Evolutionary conservation across 2,888 invertebrate species (phyloP).

Genomic region (Autographa gamma): DNA sequence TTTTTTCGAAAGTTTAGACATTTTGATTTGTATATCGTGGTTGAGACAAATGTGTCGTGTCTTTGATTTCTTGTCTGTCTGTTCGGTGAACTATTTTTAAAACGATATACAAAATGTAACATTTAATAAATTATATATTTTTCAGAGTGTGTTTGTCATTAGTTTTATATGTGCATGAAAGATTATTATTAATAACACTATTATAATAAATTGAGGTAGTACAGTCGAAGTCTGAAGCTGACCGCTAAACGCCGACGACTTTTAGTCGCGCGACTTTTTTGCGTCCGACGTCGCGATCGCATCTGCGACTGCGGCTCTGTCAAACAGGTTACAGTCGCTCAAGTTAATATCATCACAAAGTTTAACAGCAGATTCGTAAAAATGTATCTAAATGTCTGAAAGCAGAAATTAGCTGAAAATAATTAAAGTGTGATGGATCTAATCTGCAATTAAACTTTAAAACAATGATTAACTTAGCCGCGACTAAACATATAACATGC

Average conservation of each 20-base stretch:
- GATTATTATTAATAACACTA: slow-evolving; percentile 76
- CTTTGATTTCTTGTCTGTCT: slow-evolving; percentile 64
- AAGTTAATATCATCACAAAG: slow-evolving; percentile 33
- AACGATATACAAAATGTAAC: slow-evolving; percentile 64
- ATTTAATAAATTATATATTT: slow-evolving; percentile 66
- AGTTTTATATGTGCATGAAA: slow-evolving; percentile 89
- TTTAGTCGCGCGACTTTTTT: slow-evolving; percentile 38
- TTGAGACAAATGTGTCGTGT: slow-evolving; percentile 63
- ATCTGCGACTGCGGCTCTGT: slow-evolving; percentile 48
- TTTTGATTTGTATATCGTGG: slow-evolving; percentile 59
- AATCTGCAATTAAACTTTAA: slow-evolving; percentile 57
- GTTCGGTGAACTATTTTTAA: slow-evolving; percentile 63
- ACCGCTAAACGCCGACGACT: slow-evolving; percentile 52
- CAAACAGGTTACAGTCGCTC: slow-evolving; percentile 41
- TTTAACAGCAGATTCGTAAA: slow-evolving; percentile 54
- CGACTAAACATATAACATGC: slow-evolving; percentile 29
- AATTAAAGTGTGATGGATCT: slow-evolving; percentile 32
- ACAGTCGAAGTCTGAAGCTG: slow-evolving; percentile 67
- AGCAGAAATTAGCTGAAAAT: slow-evolving; percentile 49
- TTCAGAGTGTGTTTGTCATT: slow-evolving; percentile 88
- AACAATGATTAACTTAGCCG: slow-evolving; percentile 26
- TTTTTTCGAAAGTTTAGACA: slow-evolving; percentile 52
- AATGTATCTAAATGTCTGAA: slow-evolving; percentile 35
- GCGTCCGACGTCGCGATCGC: slow-evolving; percentile 38
- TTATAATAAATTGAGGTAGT: slow-evolving; percentile 68